A percentile compares a stretch with the other conserved stretches of the same genome.
Evolutionary conservation across 2,888 invertebrate genomes (phyloP).

Genomic region (Chelonus formosanus): DNA sequence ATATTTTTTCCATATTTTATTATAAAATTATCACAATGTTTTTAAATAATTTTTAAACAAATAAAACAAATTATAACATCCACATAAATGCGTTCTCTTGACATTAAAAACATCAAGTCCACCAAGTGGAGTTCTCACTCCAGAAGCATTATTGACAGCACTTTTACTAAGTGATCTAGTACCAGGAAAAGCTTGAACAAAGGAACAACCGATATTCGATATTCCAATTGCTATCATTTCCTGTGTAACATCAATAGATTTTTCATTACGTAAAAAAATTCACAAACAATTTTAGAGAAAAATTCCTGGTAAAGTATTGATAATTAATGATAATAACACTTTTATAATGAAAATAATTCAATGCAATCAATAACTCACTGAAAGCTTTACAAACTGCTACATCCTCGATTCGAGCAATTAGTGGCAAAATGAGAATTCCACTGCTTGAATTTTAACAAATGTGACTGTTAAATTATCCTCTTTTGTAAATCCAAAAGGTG

Average conservation of each 20-base stretch:
- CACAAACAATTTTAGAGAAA: too few relatives aligned
- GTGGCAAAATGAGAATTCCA: conserved; percentile 84
- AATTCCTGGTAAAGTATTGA: too few relatives aligned
- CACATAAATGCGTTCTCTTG: too few relatives aligned
- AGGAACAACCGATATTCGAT: conserved; percentile 84
- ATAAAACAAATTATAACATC: too few relatives aligned
- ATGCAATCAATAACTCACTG: too few relatives aligned
- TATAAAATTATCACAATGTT: too few relatives aligned
- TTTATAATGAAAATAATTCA: too few relatives aligned
- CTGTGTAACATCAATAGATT: conserved; percentile 88
- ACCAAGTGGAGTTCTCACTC: conserved; percentile 85
- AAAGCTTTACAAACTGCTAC: conserved; percentile 95
- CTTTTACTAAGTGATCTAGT: conserved; percentile 86
- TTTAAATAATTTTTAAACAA: too few relatives aligned
- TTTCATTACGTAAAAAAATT: conserved; percentile 76
- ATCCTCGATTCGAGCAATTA: conserved; percentile 88
- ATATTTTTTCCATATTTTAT: too few relatives aligned
- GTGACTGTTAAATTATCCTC: conserved; percentile 69
- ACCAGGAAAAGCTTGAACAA: conserved; percentile 87
- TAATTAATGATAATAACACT: too few relatives aligned
- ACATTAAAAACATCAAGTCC: too few relatives aligned
- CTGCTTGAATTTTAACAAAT: conserved; percentile 84
- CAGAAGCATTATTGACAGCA: conserved; percentile 89
- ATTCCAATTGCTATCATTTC: conserved; percentile 88
- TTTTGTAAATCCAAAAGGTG: conserved; percentile 73